phyloP scores from a whole-genome alignment of 2,797 vertebrate genomes.

The Aeoliscus strigatus region DNA sequence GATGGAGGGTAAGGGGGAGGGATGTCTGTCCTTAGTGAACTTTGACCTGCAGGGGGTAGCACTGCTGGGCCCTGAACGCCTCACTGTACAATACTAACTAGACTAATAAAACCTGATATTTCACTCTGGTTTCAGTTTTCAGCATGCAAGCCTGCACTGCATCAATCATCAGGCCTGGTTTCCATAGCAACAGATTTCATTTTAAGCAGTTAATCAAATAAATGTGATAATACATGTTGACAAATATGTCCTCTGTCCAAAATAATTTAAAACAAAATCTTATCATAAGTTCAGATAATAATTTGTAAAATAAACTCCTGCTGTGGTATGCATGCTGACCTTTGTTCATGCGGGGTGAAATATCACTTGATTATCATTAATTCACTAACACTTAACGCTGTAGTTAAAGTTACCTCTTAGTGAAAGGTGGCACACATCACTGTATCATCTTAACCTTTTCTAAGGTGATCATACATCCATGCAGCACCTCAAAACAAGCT shows the following conservation, averaged over 20 bases:
- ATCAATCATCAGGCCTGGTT: constrained; percentile 3
- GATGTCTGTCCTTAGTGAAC: constrained; percentile 48
- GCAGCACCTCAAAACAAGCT: too few species aligned
- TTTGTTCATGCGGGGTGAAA: constrained; percentile 55
- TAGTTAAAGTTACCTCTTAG: constrained; percentile 22
- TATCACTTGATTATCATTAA: constrained; percentile 38
- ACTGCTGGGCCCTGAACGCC: constrained; percentile 67
- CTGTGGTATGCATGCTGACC: constrained; percentile 21
- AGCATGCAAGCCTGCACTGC: constrained; percentile 1
- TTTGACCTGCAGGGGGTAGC: constrained; percentile 62
- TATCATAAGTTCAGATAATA: too few species aligned
- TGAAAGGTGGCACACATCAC: constrained; percentile 15
- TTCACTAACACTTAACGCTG: constrained; percentile 59
- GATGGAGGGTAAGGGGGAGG: constrained; percentile 86
- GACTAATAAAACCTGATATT: constrained; percentile 33
- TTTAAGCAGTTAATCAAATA: too few species aligned
- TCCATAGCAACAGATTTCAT: constrained; percentile 1
- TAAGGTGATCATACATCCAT: too few species aligned
- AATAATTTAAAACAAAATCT: too few species aligned
- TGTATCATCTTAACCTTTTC: too few species aligned
- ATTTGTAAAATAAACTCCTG: too few species aligned
- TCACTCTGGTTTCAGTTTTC: constrained; percentile 37
- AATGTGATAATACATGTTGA: too few species aligned
- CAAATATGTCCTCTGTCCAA: too few species aligned
- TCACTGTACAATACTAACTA: constrained; percentile 50